Conservation (phyloP, 2,113 vertebrate genomes). For the Rostratula benghalensis region DNA sequence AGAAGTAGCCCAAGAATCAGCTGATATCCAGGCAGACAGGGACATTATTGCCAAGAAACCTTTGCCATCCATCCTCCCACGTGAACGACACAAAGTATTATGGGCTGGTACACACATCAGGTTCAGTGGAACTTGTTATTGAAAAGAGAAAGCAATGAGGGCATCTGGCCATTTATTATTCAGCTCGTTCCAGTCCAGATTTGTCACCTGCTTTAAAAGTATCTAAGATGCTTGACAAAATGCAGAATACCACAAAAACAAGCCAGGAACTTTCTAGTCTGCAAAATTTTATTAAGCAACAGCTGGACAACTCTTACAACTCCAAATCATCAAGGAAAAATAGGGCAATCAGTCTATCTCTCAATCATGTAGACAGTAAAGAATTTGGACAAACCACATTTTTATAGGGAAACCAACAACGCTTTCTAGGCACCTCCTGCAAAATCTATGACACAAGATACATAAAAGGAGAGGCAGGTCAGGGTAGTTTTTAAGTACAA, state of each 20-base stretch:
- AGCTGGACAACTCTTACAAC: constrained; percentile 84
- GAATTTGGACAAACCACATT: constrained; percentile 78
- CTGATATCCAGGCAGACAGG: background rate
- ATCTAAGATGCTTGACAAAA: constrained; percentile 57
- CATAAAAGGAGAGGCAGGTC: constrained; percentile 63
- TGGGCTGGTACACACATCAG: background rate
- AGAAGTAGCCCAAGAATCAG: background rate
- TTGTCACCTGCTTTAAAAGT: background rate
- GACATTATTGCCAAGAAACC: background rate
- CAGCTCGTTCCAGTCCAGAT: background rate
- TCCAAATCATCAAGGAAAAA: constrained; percentile 81
- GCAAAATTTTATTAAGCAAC: constrained; percentile 89
- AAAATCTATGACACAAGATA: constrained; percentile 73
- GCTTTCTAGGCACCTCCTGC: constrained; percentile 73
- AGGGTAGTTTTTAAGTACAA: constrained; percentile 50
- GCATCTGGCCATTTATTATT: background rate
- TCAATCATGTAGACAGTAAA: constrained; percentile 80
- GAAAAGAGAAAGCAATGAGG: background rate
- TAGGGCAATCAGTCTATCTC: constrained; percentile 71
- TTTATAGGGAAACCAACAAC: constrained; percentile 73
- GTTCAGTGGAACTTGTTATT: background rate
- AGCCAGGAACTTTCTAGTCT: constrained; percentile 67
- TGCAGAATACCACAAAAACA: constrained; percentile 41
- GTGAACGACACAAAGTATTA: background rate
- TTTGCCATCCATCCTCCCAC: background rate